Base-by-base conservation (phyloP, 2,113 vertebrate genomes). In the Panthera uncia region DNA sequence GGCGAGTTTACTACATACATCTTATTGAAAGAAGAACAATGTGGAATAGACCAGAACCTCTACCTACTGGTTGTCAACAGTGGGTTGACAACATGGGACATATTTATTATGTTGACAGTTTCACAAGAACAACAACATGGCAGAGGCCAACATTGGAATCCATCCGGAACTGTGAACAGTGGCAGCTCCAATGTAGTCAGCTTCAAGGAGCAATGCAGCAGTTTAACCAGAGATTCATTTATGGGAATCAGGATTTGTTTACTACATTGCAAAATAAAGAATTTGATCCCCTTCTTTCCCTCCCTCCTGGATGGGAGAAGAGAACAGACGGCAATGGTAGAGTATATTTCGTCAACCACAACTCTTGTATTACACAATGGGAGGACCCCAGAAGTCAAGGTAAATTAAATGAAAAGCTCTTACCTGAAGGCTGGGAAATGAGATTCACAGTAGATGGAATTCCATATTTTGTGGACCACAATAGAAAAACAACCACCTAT, bases 391-490 rank as follows among this genome's bases (percentile, higher is more conserved):
- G 45, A 45, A 45, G 45, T 45, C 45, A 45, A 45, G 45, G 7
- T 45, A 45, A 99, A 10, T 98, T 99, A 97, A 99, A 99, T 98
- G 99, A 99, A 98, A 99, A 99, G 89, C 99, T 99, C n/a, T 98
- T 99, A 97, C 99, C 99, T 36, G 99, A 99, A 96, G 99, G 99
- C 69, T 99, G 99, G 99, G 99, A 99, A 99, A 99, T 99, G 99
- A 98, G 99, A 97, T 99, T 99, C 97, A 99, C 99, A 31, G 99
- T 99, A 96, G 99, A 99, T 82, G 99, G 99, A 18, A 99, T 99
- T 98, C 99, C 99, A 0, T 99, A 99, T 98, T 99, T 99, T 98
- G 99, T 99, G 78, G 99, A 99, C 98, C 99, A 99, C 98, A 99
- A 99, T 50, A 99, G 99, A 95, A 99, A 99, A 99, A 99, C 99